These are phyloP conservation scores for Parauchenoglanis punctatus DNA, from an alignment of 2,797 vertebrate species.

Conservation along the genomic window DNA sequence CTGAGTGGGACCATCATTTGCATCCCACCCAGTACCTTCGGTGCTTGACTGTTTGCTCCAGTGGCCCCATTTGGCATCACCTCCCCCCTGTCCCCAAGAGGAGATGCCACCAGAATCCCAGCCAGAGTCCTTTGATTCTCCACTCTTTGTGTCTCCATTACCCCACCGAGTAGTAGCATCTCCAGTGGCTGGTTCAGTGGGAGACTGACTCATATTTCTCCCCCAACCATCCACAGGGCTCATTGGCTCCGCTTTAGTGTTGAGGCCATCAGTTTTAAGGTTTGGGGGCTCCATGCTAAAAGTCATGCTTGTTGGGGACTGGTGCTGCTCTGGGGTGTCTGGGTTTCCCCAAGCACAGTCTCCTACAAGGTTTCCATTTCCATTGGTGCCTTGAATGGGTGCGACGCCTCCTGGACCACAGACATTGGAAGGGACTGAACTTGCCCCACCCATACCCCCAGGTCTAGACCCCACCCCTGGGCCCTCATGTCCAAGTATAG, in stretches of 20 bases:
- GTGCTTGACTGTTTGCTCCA: slow-evolving; percentile 83
- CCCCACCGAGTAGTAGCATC: slow-evolving; percentile 81
- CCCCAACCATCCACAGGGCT: slow-evolving; percentile 84
- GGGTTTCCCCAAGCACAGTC: slow-evolving; percentile 82
- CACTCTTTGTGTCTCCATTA: slow-evolving; percentile 81
- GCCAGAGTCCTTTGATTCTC: slow-evolving; percentile 78
- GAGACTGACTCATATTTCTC: slow-evolving; percentile 80
- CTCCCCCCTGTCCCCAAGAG: slow-evolving; percentile 75
- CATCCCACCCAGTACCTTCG: slow-evolving; percentile 80
- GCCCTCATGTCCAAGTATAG: slow-evolving; percentile 86
- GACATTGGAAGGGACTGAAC: slow-evolving; percentile 74
- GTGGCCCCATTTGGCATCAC: slow-evolving; percentile 75
- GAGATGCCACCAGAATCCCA: slow-evolving; percentile 81
- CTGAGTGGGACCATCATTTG: slow-evolving; percentile 70
- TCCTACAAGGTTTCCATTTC: slow-evolving; percentile 76
- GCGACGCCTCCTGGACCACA: slow-evolving; percentile 81
- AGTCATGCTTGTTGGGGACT: slow-evolving; percentile 85
- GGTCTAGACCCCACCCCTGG: slow-evolving; percentile 75
- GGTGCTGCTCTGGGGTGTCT: slow-evolving; percentile 84
- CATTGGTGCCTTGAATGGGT: slow-evolving; percentile 67
- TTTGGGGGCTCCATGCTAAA: slow-evolving; percentile 88
- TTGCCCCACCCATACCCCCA: slow-evolving; percentile 51
- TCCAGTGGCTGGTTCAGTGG: slow-evolving; percentile 82
- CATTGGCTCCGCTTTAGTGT: slow-evolving; percentile 75
- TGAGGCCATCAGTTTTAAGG: slow-evolving; percentile 89